Evolutionary conservation across 1,140 invertebrate genomes (phyloP), one percentile per base, ranked within the genome.

Genomic region (Metaphire vulgaris): DNA sequence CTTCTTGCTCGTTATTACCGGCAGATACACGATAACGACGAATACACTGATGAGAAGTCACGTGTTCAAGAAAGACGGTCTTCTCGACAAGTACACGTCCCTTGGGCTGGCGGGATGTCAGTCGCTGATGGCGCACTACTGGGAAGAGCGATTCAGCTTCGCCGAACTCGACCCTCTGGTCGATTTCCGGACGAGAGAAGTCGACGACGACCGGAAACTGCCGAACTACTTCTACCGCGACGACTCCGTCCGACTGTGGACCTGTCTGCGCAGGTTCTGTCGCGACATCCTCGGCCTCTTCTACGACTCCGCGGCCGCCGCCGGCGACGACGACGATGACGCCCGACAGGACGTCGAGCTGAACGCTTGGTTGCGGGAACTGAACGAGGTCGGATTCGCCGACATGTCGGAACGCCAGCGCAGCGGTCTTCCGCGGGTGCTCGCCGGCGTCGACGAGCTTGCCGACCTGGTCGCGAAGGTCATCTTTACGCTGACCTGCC

Each of bases 211-310:
- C 26, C n/a, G 2, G 14, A 26, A 72, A 21, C 74, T 76, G 2
- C 74, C 74, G 1, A 66, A 66, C 12, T 76, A 76, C 33, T 34
- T 76, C 30, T 76, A 76, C 74, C 72, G 74, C 28, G 74, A 76
- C 29, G 74, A 76, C 34, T 28, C 56, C 2, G 6, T 29, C 6
- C 14, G 69, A 14, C 21, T 76, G 14, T 76, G 26, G 31, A 31
- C 71, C 1, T 28, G 12, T 33, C 72, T 76, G 29, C 31, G 15
- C 32, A 41, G 33, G 14, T 76, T 30, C 74, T 76, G 74, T 31
- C 14, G n/a, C 26, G 29, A 76, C 2, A 14, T 76, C 26, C 66
- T 76, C 32, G 34, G 68, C 29, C 1, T 72, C 29, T 66, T 68
- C 33, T 76, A 76, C 34, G n/a, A n/a, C 31, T 16, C 74, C 26